phyloP scores from a whole-genome alignment of 2,888 invertebrate species.

The Junonia oenone region DNA sequence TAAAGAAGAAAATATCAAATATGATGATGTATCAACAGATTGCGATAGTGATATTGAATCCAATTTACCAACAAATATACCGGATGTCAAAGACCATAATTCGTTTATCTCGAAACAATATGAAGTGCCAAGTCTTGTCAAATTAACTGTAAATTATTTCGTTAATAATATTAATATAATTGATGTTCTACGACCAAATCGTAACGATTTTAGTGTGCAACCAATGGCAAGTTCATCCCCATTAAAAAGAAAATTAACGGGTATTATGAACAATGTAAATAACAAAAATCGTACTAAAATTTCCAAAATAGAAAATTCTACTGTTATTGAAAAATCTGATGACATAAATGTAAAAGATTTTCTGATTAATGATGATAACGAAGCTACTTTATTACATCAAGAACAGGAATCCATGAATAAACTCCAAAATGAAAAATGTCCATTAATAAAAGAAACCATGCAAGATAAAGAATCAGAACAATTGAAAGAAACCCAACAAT shows the following conservation, averaged over 20 bases:
- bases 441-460: neutral
- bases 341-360: neutral
- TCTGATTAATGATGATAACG: too few relatives aligned
- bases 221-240: constrained; percentile 1
- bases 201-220: neutral
- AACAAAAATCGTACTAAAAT: constrained; percentile 12
- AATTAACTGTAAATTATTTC: constrained; percentile 20
- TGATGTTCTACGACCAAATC: constrained; percentile 5
- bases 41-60: constrained; percentile 29
- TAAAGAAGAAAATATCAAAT: neutral
- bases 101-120: neutral
- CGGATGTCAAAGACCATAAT: neutral
- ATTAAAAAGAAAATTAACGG: constrained; percentile 21
- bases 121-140: constrained; percentile 26
- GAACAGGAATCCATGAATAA: neutral
- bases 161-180: constrained; percentile 13
- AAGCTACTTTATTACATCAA: neutral
- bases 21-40: constrained; percentile 26
- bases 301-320: constrained; percentile 10
- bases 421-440: neutral
- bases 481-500: neutral
- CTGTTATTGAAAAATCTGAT: neutral
- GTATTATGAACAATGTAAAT: constrained; percentile 10
- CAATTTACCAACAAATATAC: neutral
- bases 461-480: neutral